Conservation (phyloP, 2,113 vertebrate species). For the Rhadina sibilatrix region DNA sequence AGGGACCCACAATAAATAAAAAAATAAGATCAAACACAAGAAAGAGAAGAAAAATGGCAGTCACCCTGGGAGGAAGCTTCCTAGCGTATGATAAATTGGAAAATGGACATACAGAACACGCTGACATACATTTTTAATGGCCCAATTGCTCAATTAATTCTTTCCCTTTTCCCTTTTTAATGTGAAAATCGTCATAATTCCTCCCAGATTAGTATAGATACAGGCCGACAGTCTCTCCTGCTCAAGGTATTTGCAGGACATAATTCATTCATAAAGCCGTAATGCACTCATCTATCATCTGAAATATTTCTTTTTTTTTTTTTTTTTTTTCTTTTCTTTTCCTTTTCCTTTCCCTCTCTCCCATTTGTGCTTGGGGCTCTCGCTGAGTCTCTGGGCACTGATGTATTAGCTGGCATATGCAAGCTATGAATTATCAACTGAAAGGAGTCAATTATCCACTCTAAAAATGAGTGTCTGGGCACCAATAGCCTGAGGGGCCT, state of each 20-base stretch:
- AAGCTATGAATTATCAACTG: constrained; percentile 99
- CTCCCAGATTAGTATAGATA: constrained; percentile 94
- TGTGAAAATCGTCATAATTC: constrained; percentile 90
- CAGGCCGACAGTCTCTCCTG: constrained; percentile 86
- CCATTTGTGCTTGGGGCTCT: constrained; percentile 78
- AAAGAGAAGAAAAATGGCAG: constrained; percentile 61
- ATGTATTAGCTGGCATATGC: constrained; percentile 99
- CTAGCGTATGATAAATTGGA: constrained; percentile 78
- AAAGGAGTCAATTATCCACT: constrained; percentile 99
- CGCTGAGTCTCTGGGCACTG: constrained; percentile 82
- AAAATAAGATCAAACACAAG: constrained; percentile 24
- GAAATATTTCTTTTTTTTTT: constrained; percentile 52
- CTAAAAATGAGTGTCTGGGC: constrained; percentile 92
- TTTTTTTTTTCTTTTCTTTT: background rate
- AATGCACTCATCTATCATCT: constrained; percentile 93
- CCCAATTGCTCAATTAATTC: constrained; percentile 91
- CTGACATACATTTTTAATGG: constrained; percentile 82
- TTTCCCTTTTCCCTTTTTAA: constrained; percentile 82
- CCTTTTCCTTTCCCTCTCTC: constrained; percentile 69
- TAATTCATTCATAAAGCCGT: constrained; percentile 97
- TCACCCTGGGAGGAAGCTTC: constrained; percentile 57
- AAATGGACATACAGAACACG: constrained; percentile 79
- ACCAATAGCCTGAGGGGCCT: constrained; percentile 90
- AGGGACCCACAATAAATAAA: constrained; percentile 66
- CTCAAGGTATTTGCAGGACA: constrained; percentile 94